These are phyloP conservation scores for Nylanderia fulva DNA, from an alignment of 1,140 invertebrate species.

Conservation along the genomic window DNA sequence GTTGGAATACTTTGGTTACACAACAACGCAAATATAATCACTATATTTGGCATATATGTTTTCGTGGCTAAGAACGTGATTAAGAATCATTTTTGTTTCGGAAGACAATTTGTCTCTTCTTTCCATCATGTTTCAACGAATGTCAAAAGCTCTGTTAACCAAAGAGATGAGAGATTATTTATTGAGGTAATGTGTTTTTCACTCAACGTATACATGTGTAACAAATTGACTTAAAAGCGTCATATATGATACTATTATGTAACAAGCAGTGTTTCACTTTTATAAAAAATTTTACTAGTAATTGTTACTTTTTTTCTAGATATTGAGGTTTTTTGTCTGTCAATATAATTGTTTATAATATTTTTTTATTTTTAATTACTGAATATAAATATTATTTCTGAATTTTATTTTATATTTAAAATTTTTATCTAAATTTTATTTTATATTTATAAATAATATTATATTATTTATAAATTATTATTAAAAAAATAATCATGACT, in stretches of 20 bases:
- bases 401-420: too few relatives aligned
- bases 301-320: not conserved
- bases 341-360: not conserved
- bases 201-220: not conserved
- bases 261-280: not conserved
- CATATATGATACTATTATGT: not conserved
- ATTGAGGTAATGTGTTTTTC: constrained; percentile 72
- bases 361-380: not conserved
- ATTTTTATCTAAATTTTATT: too few relatives aligned
- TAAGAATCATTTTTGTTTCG: not conserved
- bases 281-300: not conserved
- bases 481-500: not conserved
- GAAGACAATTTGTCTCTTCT: not conserved
- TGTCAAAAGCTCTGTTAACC: constrained; percentile 60
- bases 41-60: not conserved
- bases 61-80: not conserved
- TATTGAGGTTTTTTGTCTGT: not conserved
- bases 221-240: not conserved
- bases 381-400: not conserved
- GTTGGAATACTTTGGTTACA: constrained; percentile 15
- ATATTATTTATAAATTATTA: too few relatives aligned
- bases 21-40: constrained; percentile 1
- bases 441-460: too few relatives aligned
- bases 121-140: constrained; percentile 66
- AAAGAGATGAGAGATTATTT: constrained; percentile 76